phyloP scores from a whole-genome alignment of 2,888 invertebrate genomes.

The Polia nebulosa region DNA sequence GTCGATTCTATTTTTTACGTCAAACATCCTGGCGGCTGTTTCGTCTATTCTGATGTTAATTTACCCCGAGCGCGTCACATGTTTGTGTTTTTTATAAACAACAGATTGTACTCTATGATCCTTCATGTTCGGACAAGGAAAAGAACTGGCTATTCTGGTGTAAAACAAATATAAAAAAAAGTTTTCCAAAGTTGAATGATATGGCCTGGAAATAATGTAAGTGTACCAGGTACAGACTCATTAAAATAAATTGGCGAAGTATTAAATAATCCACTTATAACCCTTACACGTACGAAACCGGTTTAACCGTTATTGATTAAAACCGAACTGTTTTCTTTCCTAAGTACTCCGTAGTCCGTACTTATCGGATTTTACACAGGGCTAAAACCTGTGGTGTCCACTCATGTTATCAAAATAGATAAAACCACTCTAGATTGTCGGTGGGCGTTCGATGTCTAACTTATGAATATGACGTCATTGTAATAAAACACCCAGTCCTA shows the following conservation, averaged over 20 bases:
- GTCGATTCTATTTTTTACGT: constrained; percentile 68
- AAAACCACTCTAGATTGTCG: constrained; percentile 82
- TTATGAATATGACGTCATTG: constrained; percentile 76
- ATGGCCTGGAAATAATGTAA: constrained; percentile 44
- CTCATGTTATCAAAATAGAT: constrained; percentile 79
- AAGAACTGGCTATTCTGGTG: neutral
- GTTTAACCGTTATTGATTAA: constrained; percentile 64
- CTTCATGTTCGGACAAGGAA: constrained; percentile 9
- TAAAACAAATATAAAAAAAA: too few species aligned
- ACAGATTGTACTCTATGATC: constrained; percentile 45
- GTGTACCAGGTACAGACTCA: constrained; percentile 45
- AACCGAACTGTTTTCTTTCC: constrained; percentile 62
- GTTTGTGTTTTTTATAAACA: constrained; percentile 57
- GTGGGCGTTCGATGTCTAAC: constrained; percentile 68
- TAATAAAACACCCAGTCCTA: constrained; percentile 68
- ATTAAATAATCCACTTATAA: constrained; percentile 58
- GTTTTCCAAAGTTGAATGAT: constrained; percentile 35
- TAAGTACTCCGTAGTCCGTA: constrained; percentile 37
- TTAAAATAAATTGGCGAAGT: constrained; percentile 58
- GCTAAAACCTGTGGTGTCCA: constrained; percentile 76
- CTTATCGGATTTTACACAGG: constrained; percentile 72
- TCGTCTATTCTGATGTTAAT: constrained; percentile 75
- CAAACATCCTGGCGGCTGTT: constrained; percentile 75
- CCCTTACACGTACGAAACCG: constrained; percentile 48
- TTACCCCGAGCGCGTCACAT: constrained; percentile 71